Base-by-base conservation (phyloP, 2,888 invertebrate species). In the Eristalis intricaria region DNA sequence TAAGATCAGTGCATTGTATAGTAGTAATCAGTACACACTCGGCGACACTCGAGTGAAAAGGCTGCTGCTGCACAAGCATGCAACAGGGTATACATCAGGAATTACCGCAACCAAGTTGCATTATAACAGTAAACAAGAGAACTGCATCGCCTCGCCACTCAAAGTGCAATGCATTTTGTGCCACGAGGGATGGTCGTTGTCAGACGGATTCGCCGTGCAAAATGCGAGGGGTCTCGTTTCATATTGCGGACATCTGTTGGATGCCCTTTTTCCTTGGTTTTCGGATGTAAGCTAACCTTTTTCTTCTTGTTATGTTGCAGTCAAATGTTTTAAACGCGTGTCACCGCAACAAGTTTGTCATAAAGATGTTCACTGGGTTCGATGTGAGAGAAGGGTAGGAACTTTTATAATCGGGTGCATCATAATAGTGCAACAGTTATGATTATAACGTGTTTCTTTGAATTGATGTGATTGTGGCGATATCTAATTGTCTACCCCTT, bases 121-220 rank as follows among this genome's bases (percentile, higher is more conserved):
- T 86, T 83, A 69, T 83, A 86, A 78, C 86, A 83, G 86, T 86
- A 84, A 84, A 87, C 78, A 84, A 84, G 75, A n/a, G 83, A 83
- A 79, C 75, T 87, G 84, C 86, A 83, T 84, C 84, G 77, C 75
- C 56, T n/a, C 50, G 15, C 23, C 60, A 61, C 70, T 78, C 29
- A 78, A 70, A 85, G 73, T 82, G 81, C 81, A 73, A 19, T 26
- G 60, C 26, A 60, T 15, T 13, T 69, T 74, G 50, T 43, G 70
- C 29, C 32, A 63, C 13, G 19, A 61, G 68, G 26, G 26, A 35
- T 58, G 35, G 15, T 58, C 60, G 40, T 29, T 19, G 26, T 26
- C 11, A 26, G 56, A 77, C 10, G 43, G 35, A 83, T 74, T 65
- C 56, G 63, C 73, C 50, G 15, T 81, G 58, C 60, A 60, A 66